Base-by-base conservation (phyloP, 2,888 invertebrate genomes). In the Halocaridina rubra region DNA sequence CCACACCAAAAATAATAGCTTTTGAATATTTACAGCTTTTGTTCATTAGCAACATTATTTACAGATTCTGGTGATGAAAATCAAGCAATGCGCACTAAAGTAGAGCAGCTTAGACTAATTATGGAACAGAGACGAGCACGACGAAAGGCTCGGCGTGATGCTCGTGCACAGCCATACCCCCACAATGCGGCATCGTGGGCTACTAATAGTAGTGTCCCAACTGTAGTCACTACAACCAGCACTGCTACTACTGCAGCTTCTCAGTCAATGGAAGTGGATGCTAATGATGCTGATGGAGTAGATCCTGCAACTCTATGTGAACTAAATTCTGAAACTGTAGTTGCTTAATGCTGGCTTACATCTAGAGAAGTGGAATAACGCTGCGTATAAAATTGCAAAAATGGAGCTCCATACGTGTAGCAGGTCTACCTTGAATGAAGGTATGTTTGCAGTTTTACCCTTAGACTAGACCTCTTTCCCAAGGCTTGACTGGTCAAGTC, bases 51-150 rank as follows among this genome's bases (percentile, higher is more conserved):
- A n/a, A n/a, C 61, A 29, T 10, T 74, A 4, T 33, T 77, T 53
- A 19, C 82, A 80, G 87, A 87, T 24, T 77, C 76, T 16, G 82
- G 72, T 53, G 91, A 94, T 90, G 95, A 95, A 88, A 95, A 96
- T 90, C 93, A 94, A 89, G 95, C 95, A 89, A 95, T 96, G 7
- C 95, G 96, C 89, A 95, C 95, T 89, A 97, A 97, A 91, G 93
- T 97, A 91, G 95, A 96, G 90, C 96, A 96, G 88, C 92, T 97
- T 79, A 94, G 97, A 89, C 93, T 96, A 89, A 96, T 97, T 84
- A 96, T 98, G 96, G 96, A 96, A 89, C 96, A 97, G 91, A 91
- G 93, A 69, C 91, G 92, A 89, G 93, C 96, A 88, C 93, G 96
- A 86, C 89, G 91, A 16, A 89, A 89, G 78, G 90, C 89, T 32